Percentiles rank a stretch among this genome's conserved stretches.
Evolutionary conservation across 1,140 invertebrate species (phyloP).

Genomic region (Trichogramma pretiosum): DNA sequence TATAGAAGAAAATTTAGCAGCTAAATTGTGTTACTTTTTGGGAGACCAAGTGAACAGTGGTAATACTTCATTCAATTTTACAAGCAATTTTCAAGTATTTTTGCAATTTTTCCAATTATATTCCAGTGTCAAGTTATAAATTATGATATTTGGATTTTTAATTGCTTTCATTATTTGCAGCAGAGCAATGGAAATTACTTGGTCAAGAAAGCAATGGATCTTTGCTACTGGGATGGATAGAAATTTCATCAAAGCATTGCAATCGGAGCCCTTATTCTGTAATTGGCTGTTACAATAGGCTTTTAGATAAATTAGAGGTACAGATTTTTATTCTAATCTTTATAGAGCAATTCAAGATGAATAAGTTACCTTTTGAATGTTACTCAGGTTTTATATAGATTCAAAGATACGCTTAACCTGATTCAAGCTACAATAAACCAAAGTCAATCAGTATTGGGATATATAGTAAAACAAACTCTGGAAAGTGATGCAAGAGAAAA

Average conservation of each 20-base stretch:
- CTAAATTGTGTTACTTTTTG: slow-evolving; percentile 36
- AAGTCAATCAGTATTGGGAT: slow-evolving; percentile 56
- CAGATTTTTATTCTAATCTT: neutral
- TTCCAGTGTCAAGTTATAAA: neutral
- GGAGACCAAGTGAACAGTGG: slow-evolving; percentile 21
- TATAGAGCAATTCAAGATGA: neutral
- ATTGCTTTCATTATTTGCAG: slow-evolving; percentile 38
- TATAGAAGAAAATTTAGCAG: slow-evolving; percentile 40
- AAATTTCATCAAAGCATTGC: slow-evolving; percentile 41
- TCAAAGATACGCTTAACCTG: slow-evolving; percentile 54
- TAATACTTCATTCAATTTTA: neutral
- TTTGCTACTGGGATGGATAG: slow-evolving; percentile 60
- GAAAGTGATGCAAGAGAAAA: slow-evolving; percentile 18
- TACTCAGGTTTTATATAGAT: slow-evolving; percentile 53
- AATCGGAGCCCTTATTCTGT: slow-evolving; percentile 32
- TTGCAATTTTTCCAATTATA: neutral
- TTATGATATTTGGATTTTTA: neutral
- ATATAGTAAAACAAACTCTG: slow-evolving; percentile 48
- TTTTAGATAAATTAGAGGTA: slow-evolving; percentile 35
- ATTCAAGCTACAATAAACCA: slow-evolving; percentile 72
- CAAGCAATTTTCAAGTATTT: neutral
- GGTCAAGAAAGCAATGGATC: slow-evolving; percentile 68
- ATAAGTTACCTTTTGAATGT: slow-evolving; percentile 12
- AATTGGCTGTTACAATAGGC: slow-evolving; percentile 38
- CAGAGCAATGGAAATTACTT: slow-evolving; percentile 65